Evolutionary conservation across 2,113 vertebrate genomes (phyloP).

Genomic region (Mastomys coucha): DNA sequence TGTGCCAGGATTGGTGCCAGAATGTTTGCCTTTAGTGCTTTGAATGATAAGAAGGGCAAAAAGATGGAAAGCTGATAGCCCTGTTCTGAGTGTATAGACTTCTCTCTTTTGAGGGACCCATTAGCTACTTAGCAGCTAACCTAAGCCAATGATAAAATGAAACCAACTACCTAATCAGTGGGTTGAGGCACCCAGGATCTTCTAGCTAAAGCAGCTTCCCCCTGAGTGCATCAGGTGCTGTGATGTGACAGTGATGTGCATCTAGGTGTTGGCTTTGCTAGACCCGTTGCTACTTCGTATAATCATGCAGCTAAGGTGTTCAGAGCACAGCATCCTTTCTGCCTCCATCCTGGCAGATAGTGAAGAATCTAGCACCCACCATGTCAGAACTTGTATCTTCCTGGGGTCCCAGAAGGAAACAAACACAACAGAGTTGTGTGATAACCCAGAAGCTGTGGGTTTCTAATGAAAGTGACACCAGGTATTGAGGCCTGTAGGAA

Average conservation of each 20-base stretch:
- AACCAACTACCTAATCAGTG: background rate
- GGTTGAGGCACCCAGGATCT: background rate
- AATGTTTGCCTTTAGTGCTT: background rate
- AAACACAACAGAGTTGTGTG: background rate
- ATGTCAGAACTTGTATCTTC: background rate
- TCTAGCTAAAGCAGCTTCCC: background rate
- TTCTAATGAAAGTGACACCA: background rate
- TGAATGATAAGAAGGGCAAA: background rate
- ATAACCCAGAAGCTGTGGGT: background rate
- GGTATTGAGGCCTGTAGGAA: background rate
- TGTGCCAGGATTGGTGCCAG: background rate
- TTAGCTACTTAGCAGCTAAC: constrained; percentile 24
- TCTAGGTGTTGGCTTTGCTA: background rate
- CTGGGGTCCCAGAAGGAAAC: background rate
- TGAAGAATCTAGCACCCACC: background rate
- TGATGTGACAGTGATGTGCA: background rate
- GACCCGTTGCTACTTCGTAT: background rate
- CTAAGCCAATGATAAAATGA: background rate
- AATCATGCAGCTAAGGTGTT: background rate
- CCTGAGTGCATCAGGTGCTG: background rate
- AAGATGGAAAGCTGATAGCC: background rate
- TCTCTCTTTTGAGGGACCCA: background rate
- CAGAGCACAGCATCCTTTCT: background rate
- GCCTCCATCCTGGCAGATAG: background rate
- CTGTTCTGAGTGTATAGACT: background rate